Evolutionary conservation across 2,113 vertebrate genomes (phyloP).

Genomic region (Eira barbara): DNA sequence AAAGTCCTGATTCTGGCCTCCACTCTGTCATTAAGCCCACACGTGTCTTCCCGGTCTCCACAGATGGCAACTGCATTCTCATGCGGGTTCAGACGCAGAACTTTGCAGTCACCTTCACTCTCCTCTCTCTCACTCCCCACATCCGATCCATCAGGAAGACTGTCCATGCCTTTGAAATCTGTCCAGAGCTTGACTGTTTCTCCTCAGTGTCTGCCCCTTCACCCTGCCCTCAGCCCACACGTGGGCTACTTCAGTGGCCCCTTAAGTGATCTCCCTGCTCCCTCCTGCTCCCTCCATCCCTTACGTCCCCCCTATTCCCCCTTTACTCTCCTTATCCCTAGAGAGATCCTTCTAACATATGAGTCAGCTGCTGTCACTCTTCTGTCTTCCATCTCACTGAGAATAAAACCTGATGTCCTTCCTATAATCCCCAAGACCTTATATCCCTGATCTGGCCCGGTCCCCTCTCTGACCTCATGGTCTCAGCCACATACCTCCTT

Average conservation of each 20-base stretch:
- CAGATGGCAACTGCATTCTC: not conserved
- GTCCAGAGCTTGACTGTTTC: not conserved
- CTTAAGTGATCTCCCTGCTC: not conserved
- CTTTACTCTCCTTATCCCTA: not conserved
- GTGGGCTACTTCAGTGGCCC: not conserved
- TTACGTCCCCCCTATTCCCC: too few relatives aligned
- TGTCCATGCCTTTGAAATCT: not conserved
- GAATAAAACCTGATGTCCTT: not conserved
- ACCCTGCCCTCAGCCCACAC: not conserved
- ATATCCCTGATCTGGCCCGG: not conserved
- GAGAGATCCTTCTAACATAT: not conserved
- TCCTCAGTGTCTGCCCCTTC: not conserved
- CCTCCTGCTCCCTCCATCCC: too few relatives aligned
- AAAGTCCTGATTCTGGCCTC: not conserved
- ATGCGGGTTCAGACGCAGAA: not conserved
- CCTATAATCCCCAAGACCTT: not conserved
- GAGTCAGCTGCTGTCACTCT: not conserved
- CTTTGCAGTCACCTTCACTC: too few relatives aligned
- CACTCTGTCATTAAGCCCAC: not conserved
- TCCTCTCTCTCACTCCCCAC: not conserved
- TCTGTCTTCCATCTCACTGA: not conserved
- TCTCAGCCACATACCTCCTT: not conserved
- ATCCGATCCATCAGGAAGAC: not conserved
- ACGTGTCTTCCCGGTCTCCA: not conserved
- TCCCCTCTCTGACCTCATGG: not conserved